Evolutionary conservation across 1,140 invertebrate species (phyloP), one percentile per base, ranked within the genome.

Genomic region (Marisa cornuarietis): DNA sequence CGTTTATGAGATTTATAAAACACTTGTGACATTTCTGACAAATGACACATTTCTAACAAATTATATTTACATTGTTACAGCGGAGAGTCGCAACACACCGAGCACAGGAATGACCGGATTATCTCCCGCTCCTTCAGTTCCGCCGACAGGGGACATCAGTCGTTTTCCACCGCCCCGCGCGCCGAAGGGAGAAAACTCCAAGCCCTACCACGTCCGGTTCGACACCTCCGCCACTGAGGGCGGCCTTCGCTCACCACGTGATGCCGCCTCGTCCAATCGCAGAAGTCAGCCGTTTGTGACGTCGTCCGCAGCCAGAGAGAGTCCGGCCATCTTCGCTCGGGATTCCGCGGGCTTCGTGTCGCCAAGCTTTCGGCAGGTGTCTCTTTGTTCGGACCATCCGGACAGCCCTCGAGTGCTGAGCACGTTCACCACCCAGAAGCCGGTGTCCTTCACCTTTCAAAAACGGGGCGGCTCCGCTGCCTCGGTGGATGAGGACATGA

Each of bases 401-500:
- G 54, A 58, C 54, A 58, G 54, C 54, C 54, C 54, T 18, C 54
- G 77, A n/a, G 62, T 68, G 26, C 71, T 79, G 7, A 71, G 68
- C 77, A 79, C 71, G 76, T 54, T 49, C 42, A 74, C 61, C 71
- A 18, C 31, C 20, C 24, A 66, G 62, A 66, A 22, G 18, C 62
- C n/a, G 31, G 22, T 76, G 20, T 77, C 68, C 73, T 24, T 16
- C 66, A 77, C 51, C 54, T 77, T 63, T 58, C 65, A 76, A 20
- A 31, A 54, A 0, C 63, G n/a, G 11, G 58, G 71, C 16, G 66
- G 20, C 49, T 69, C 52, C 3, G 68, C 42, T 31, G 24, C 71
- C 0, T 83, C 82, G 0, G 22, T 75, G n/a, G 85, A 86, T 42
- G 85, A 87, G 52, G 85, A 87, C 73, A 84, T 80, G n/a, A 82